A percentile compares a stretch with the other conserved stretches of the same genome.
Evolutionary conservation across 1,140 invertebrate species (phyloP).

Genomic region (Planococcus citri): DNA sequence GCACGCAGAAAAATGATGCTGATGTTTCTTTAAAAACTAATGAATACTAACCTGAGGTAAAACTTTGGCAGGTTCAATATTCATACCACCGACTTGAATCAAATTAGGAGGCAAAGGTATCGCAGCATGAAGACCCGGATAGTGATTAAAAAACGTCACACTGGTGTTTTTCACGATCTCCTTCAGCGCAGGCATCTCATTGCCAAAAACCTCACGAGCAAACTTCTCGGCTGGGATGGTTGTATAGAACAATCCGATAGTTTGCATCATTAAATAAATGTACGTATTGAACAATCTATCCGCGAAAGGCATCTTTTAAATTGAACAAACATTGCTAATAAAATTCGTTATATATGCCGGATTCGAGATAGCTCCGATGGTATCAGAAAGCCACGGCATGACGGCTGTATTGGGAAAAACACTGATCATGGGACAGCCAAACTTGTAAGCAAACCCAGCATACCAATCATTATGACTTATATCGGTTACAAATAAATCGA

Average conservation of each 20-base stretch:
- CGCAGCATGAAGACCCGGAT: slow-evolving; percentile 39
- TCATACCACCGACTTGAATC: no score
- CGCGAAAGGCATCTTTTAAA: not conserved
- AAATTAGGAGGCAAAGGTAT: slow-evolving; percentile 45
- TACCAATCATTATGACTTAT: slow-evolving; percentile 28
- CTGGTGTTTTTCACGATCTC: slow-evolving; percentile 25
- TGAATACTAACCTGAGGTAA: no score
- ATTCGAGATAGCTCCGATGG: slow-evolving; percentile 27
- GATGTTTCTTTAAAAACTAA: no score
- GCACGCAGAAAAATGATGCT: no score
- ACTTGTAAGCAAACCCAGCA: slow-evolving; percentile 30
- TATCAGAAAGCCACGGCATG: slow-evolving; percentile 44
- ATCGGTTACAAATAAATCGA: slow-evolving; percentile 31
- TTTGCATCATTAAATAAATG: no score
- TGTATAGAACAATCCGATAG: no score
- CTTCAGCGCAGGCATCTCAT: slow-evolving; percentile 42
- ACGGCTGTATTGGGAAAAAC: slow-evolving; percentile 42
- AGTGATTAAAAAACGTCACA: slow-evolving; percentile 31
- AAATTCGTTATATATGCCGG: slow-evolving; percentile 27
- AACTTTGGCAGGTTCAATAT: no score
- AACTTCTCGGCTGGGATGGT: no score
- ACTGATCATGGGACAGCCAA: slow-evolving; percentile 40
- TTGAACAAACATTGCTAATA: not conserved
- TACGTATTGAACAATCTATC: slow-evolving; percentile 10
- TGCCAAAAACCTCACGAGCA: slow-evolving; percentile 11